Conservation (phyloP, 2,797 vertebrate species). For the Selene dorsalis region DNA sequence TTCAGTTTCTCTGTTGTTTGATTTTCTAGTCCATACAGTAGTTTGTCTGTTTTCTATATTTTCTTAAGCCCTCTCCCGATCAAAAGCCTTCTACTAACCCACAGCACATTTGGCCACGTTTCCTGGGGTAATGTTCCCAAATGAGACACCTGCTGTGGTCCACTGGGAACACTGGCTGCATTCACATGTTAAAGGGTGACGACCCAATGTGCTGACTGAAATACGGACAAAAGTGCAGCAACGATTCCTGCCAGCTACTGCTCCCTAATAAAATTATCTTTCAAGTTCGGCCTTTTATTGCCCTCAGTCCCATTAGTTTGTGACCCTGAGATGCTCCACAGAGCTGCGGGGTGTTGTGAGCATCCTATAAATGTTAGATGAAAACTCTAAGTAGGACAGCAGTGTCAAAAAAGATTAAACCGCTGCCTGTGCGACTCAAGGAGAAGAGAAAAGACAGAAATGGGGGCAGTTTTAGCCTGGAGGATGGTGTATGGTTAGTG, state of each 20-base stretch:
- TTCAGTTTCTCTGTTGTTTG: neutral
- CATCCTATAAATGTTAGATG: constrained; percentile 53
- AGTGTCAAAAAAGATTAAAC: constrained; percentile 68
- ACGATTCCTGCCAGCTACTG: neutral
- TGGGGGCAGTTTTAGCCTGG: constrained; percentile 60
- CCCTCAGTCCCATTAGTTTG: neutral
- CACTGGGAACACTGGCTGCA: neutral
- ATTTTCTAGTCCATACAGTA: constrained; percentile 25
- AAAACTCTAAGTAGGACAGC: constrained; percentile 70
- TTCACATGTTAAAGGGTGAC: neutral
- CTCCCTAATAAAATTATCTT: neutral
- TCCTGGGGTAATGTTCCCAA: neutral
- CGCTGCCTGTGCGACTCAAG: constrained; percentile 47
- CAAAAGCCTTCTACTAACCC: neutral
- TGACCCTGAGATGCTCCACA: constrained; percentile 32
- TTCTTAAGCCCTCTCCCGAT: neutral
- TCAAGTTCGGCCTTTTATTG: constrained; percentile 3
- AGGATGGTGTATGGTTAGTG: constrained; percentile 47
- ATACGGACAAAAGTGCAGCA: neutral
- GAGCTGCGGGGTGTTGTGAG: constrained; percentile 29
- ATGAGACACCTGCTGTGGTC: neutral
- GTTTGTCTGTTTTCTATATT: neutral
- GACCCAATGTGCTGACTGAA: neutral
- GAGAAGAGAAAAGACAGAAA: constrained; percentile 62
- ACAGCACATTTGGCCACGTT: constrained; percentile 12